Percentiles rank a stretch among this genome's conserved stretches.
phyloP scores from a whole-genome alignment of 2,888 invertebrate genomes.

The Nemotelus nigrinus region DNA sequence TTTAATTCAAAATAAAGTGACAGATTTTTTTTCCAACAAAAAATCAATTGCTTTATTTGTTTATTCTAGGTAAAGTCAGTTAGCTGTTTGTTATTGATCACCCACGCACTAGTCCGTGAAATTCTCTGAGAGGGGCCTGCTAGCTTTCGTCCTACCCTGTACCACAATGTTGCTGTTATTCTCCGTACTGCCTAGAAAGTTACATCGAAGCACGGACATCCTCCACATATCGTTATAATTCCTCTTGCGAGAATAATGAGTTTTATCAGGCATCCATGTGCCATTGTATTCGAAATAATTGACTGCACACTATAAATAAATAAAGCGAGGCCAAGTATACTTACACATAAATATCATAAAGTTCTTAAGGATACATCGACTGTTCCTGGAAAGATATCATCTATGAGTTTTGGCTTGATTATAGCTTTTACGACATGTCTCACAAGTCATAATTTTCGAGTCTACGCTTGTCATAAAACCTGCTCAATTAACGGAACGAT shows the following conservation, averaged over 20 bases:
- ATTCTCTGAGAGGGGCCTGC: too few species aligned
- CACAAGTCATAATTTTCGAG: conserved; percentile 23
- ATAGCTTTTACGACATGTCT: conserved; percentile 28
- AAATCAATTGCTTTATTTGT: too few species aligned
- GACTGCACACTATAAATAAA: conserved; percentile 23
- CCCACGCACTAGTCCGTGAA: too few species aligned
- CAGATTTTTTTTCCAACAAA: too few species aligned
- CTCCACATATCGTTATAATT: background rate
- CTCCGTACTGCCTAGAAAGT: background rate
- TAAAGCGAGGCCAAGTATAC: conserved; percentile 1
- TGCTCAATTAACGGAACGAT: conserved; percentile 33
- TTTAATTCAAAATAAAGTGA: too few species aligned
- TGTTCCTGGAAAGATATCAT: background rate
- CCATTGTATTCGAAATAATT: conserved; percentile 33
- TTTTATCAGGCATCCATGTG: conserved; percentile 2
- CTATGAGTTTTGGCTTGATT: background rate
- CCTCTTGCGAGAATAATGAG: conserved; percentile 3
- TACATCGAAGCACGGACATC: background rate
- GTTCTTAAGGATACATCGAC: conserved; percentile 16
- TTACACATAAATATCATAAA: conserved; percentile 6
- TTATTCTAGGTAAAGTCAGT: too few species aligned
- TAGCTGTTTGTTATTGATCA: too few species aligned
- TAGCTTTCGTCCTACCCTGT: too few species aligned
- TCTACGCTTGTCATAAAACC: conserved; percentile 24
- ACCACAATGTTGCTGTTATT: too few species aligned